Percentiles rank a stretch among this genome's conserved stretches.
Conservation (phyloP, 2,888 invertebrate genomes). For the Lottia scabra region DNA sequence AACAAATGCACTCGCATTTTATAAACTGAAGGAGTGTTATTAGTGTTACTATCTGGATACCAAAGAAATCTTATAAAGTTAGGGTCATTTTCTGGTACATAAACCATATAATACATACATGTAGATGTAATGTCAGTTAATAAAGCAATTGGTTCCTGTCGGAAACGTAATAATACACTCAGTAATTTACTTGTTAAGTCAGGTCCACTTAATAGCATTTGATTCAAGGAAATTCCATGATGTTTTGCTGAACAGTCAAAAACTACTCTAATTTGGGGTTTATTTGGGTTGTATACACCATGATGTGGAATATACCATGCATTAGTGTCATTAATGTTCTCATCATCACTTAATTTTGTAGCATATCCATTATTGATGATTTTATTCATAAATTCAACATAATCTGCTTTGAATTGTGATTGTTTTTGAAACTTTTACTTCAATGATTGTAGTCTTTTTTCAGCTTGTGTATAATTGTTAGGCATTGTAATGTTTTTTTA, state of each 20-base stretch:
- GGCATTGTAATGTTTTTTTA: neutral
- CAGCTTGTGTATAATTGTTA: neutral
- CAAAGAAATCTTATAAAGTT: neutral
- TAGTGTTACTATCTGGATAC: neutral
- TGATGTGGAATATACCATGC: neutral
- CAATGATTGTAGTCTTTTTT: neutral
- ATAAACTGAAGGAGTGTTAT: neutral
- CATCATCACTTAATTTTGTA: too few species aligned
- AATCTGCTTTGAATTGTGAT: too few species aligned
- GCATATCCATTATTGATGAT: too few species aligned
- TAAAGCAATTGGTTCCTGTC: neutral
- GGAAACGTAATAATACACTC: neutral
- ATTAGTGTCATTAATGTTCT: too few species aligned
- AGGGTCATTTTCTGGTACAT: neutral
- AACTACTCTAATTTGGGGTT: neutral
- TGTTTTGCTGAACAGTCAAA: neutral
- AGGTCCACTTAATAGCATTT: neutral
- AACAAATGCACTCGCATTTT: neutral
- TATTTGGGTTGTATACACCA: neutral
- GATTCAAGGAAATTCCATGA: neutral
- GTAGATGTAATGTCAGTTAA: neutral
- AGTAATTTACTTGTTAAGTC: constrained; percentile 1
- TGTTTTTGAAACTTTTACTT: neutral
- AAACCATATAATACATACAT: neutral
- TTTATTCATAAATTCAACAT: too few species aligned